Evolutionary conservation across 1,140 invertebrate species (phyloP).

Genomic region (Drosophila willistoni): DNA sequence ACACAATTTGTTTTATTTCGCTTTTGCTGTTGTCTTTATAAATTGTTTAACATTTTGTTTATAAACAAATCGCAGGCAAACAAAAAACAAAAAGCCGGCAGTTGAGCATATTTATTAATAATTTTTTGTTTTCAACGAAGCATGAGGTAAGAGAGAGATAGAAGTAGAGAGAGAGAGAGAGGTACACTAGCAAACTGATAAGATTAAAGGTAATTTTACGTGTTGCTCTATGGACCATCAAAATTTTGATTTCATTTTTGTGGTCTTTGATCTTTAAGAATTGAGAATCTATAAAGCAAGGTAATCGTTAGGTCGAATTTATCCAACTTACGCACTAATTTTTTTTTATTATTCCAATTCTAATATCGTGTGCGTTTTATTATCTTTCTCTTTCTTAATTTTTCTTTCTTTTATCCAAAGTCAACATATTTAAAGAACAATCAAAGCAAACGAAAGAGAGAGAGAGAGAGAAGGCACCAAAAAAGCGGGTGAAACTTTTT

Average conservation of each 20-base stretch:
- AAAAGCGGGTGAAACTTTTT: slow-evolving; percentile 18
- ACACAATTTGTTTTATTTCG: slow-evolving; percentile 17
- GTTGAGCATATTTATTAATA: slow-evolving; percentile 26
- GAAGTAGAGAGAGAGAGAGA: background rate
- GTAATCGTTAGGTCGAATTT: too few species aligned
- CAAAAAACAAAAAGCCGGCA: slow-evolving; percentile 24
- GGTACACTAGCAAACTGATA: background rate
- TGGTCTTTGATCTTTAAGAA: slow-evolving; percentile 7
- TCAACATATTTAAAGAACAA: slow-evolving; percentile 55
- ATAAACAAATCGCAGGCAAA: slow-evolving; percentile 28
- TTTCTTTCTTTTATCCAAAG: slow-evolving; percentile 33
- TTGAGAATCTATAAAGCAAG: slow-evolving; percentile 9
- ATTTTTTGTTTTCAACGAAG: background rate
- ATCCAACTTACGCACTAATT: background rate
- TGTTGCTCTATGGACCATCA: background rate
- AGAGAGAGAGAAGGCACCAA: slow-evolving; percentile 15
- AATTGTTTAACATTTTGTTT: too few species aligned
- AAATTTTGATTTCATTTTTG: slow-evolving; percentile 13
- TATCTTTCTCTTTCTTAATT: slow-evolving; percentile 5
- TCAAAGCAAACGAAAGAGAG: slow-evolving; percentile 31
- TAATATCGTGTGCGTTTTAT: slow-evolving; percentile 23
- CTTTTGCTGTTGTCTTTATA: background rate
- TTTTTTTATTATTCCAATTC: slow-evolving; percentile 37
- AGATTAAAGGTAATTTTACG: background rate
- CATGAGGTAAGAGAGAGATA: background rate